Conservation (phyloP, 2,113 vertebrate genomes). For the Daboia siamensis region DNA sequence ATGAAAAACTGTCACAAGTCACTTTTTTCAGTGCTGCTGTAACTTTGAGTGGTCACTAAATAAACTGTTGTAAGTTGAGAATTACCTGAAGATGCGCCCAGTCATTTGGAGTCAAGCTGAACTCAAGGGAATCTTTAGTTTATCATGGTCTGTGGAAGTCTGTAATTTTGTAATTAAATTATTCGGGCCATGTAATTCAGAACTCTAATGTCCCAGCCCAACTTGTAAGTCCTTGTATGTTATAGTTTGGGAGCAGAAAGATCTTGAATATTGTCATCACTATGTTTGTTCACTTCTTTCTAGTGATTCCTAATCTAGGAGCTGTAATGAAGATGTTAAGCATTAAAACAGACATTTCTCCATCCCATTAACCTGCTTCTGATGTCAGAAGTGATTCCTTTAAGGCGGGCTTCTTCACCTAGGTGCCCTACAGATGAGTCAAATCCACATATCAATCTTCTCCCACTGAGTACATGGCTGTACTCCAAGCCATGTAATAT, state of each 20-base stretch:
- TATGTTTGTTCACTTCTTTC: not conserved
- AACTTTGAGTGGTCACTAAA: no score
- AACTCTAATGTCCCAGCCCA: not conserved
- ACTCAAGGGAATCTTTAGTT: not conserved
- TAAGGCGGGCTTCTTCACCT: not conserved
- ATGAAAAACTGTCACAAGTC: no score
- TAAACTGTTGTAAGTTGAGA: no score
- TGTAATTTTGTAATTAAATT: not conserved
- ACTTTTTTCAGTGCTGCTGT: no score
- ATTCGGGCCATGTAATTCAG: not conserved
- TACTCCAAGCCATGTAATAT: not conserved
- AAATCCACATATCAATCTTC: not conserved
- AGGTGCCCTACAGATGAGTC: not conserved
- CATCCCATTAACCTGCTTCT: no score
- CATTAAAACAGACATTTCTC: not conserved
- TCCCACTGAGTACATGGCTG: not conserved
- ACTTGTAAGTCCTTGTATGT: not conserved
- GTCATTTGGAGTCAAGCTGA: not conserved
- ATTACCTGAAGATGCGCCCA: not conserved
- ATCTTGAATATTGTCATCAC: not conserved
- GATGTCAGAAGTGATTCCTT: not conserved
- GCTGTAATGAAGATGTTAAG: not conserved
- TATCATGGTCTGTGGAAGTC: not conserved
- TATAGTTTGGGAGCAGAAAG: not conserved
- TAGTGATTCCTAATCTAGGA: not conserved